phyloP scores from a whole-genome alignment of 2,113 vertebrate species.

The Coryphaenoides rupestris region DNA sequence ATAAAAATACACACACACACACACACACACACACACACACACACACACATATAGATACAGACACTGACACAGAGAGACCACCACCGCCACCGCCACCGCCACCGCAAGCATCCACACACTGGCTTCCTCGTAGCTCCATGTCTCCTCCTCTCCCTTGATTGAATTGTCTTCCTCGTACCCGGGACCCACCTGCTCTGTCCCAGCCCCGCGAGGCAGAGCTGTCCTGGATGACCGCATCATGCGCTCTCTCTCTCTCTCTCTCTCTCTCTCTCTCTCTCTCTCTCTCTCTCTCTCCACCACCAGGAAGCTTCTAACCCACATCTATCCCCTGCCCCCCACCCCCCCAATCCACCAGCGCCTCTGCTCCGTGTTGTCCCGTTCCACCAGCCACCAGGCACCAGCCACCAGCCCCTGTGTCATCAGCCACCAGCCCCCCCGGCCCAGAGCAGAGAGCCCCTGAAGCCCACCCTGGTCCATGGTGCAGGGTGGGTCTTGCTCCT shows the following conservation, averaged over 20 bases:
- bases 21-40: neutral
- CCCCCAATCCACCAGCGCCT: neutral
- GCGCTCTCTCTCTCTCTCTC: neutral
- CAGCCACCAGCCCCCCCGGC: slow-evolving; percentile 8
- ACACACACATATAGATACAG: neutral
- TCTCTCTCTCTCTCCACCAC: neutral
- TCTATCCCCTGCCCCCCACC: neutral
- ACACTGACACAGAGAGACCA: no score
- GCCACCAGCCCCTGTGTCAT: slow-evolving; percentile 35
- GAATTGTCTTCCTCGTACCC: no score
- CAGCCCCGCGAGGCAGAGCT: no score
- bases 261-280: slow-evolving; percentile 4
- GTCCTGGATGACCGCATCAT: no score
- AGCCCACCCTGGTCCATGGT: slow-evolving; percentile 38
- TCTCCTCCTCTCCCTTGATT: neutral
- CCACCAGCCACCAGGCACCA: no score
- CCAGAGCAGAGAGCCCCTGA: slow-evolving; percentile 16
- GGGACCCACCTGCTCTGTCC: no score
- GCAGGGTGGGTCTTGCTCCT: slow-evolving; percentile 47
- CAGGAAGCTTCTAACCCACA: slow-evolving; percentile 2
- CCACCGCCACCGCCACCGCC: no score
- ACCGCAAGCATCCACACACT: no score
- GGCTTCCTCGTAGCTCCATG: slow-evolving; percentile 12
- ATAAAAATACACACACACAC: slow-evolving; percentile 32
- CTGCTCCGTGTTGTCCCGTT: slow-evolving; percentile 14